Conservation (phyloP, 2,113 vertebrate species). For the Myodes glareolus region DNA sequence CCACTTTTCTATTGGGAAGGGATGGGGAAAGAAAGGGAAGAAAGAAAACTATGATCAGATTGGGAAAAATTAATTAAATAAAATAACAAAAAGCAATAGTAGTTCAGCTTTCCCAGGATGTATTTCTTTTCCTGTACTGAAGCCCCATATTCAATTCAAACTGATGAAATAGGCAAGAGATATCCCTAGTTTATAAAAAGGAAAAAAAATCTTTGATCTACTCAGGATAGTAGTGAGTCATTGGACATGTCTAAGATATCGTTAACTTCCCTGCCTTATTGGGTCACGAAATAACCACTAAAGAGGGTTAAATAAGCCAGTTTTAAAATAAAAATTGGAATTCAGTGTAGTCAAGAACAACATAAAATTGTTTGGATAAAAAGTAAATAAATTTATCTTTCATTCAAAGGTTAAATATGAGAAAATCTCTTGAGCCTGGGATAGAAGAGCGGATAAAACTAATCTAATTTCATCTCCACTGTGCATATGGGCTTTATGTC, state of each 20-base stretch:
- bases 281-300: not conserved
- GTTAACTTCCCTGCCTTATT: not conserved
- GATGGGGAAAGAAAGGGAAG: not conserved
- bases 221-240: not conserved
- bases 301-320: not conserved
- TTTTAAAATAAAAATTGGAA: slow-evolving; percentile 36
- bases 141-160: not conserved
- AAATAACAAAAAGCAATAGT: not conserved
- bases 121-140: not conserved
- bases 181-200: not conserved
- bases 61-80: not conserved
- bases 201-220: not conserved
- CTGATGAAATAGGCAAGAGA: not conserved
- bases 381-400: slow-evolving; percentile 20
- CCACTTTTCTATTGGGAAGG: not conserved
- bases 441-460: not conserved
- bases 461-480: not conserved
- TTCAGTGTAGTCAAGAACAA: not conserved
- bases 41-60: not conserved
- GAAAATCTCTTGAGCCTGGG: not conserved
- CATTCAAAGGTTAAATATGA: not conserved
- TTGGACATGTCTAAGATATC: not conserved
- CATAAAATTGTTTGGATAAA: slow-evolving; percentile 5
- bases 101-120: not conserved
- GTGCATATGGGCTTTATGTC: not conserved